These are phyloP conservation scores for Pteropus rufus DNA, from an alignment of 2,797 vertebrate species.

Conservation along the genomic window DNA sequence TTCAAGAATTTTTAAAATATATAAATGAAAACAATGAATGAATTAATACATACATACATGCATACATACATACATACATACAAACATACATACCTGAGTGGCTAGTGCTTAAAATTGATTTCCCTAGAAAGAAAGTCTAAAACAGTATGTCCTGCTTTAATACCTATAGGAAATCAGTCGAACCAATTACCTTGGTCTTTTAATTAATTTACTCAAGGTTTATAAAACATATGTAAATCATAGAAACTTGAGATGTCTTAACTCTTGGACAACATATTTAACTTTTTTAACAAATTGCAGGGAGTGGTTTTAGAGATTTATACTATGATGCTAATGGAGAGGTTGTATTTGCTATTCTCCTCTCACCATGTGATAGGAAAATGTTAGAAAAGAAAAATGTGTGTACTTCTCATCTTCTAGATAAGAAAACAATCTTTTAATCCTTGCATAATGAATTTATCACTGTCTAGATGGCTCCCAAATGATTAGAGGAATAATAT, in stretches of 20 bases:
- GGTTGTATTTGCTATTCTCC: conserved; percentile 37
- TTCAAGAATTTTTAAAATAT: background rate
- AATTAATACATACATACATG: background rate
- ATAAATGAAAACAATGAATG: background rate
- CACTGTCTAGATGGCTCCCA: conserved; percentile 15
- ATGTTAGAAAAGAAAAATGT: conserved; percentile 53
- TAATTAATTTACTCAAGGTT: background rate
- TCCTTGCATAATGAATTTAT: conserved; percentile 42
- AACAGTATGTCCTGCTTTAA: background rate
- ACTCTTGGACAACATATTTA: background rate
- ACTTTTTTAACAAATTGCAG: background rate
- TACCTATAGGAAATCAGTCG: background rate
- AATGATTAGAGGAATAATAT: conserved; percentile 37
- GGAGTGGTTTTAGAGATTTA: conserved; percentile 1
- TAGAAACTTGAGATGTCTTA: background rate
- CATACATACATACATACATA: no score
- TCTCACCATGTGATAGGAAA: conserved; percentile 23
- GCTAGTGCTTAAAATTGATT: background rate
- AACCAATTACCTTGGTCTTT: background rate
- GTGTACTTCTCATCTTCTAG: conserved; percentile 9
- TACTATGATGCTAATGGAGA: background rate
- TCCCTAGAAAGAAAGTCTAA: background rate
- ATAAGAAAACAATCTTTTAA: conserved; percentile 38
- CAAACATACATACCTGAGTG: background rate
- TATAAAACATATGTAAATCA: conserved; percentile 6